phyloP scores from a whole-genome alignment of 2,888 invertebrate species.

The Ectemnius cavifrons region DNA sequence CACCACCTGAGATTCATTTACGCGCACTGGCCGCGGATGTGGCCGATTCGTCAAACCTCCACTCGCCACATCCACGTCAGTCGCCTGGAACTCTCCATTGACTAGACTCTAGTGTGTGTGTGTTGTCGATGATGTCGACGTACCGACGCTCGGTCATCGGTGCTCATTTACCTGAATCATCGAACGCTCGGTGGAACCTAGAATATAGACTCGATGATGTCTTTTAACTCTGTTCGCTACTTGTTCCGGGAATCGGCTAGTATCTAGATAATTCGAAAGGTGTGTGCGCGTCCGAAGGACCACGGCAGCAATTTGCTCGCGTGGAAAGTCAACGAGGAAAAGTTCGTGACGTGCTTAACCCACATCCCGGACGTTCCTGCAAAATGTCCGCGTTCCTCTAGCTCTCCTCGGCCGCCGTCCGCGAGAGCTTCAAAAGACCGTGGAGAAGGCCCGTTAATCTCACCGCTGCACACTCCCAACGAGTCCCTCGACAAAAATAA shows the following conservation, averaged over 20 bases:
- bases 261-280: not conserved
- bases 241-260: no score
- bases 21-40: conserved; percentile 54
- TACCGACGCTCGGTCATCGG: no score
- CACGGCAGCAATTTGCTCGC: conserved; percentile 49
- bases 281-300: conserved; percentile 41
- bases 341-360: conserved; percentile 73
- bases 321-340: conserved; percentile 60
- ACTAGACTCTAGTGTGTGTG: no score
- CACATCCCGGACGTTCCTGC: conserved; percentile 50
- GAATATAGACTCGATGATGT: no score
- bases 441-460: no score
- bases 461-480: conserved; percentile 3
- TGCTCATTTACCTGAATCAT: no score
- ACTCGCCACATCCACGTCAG: conserved; percentile 71
- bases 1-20: conserved; percentile 57
- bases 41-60: conserved; percentile 62
- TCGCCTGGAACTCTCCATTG: conserved; percentile 39
- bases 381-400: conserved; percentile 61
- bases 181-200: no score
- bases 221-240: no score
- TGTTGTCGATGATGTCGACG: no score
- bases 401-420: conserved; percentile 30
- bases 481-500: conserved; percentile 55
- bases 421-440: not conserved